Percentiles rank a stretch among this genome's conserved stretches.
Evolutionary conservation across 2,888 invertebrate species (phyloP).

Genomic region (Sminthurinus aureus): DNA sequence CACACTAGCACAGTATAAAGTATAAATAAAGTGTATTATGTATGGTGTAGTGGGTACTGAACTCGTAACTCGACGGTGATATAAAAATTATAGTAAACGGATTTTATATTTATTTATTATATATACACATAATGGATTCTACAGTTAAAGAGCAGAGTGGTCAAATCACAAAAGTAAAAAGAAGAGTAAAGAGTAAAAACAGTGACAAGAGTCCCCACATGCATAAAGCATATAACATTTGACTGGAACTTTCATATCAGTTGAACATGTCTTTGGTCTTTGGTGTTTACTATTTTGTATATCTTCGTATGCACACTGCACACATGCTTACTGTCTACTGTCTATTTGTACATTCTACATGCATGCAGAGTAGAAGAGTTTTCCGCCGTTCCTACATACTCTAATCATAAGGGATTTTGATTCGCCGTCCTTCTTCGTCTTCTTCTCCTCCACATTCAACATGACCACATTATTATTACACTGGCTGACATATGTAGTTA

Average conservation of each 20-base stretch:
- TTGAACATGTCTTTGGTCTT: not conserved
- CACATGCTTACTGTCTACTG: not conserved
- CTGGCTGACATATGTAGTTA: constrained; percentile 9
- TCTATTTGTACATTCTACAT: not conserved
- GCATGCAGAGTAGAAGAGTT: not conserved
- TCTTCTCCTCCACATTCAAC: not conserved
- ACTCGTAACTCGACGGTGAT: too few species aligned
- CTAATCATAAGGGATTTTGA: constrained; percentile 18
- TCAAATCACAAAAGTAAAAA: too few species aligned
- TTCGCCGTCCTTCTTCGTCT: not conserved
- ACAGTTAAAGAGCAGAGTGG: too few species aligned
- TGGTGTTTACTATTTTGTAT: not conserved
- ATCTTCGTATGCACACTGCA: not conserved
- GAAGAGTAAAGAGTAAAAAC: too few species aligned
- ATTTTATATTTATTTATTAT: too few species aligned
- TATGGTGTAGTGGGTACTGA: too few species aligned
- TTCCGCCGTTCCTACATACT: not conserved
- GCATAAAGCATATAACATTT: too few species aligned
- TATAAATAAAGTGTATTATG: too few species aligned
- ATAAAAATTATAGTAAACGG: too few species aligned
- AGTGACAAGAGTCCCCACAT: too few species aligned
- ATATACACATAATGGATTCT: too few species aligned
- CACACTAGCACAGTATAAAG: too few species aligned
- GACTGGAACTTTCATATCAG: not conserved
- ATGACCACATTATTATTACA: not conserved